Base-by-base conservation (phyloP, 2,113 vertebrate species). In the Hystrix cristata region DNA sequence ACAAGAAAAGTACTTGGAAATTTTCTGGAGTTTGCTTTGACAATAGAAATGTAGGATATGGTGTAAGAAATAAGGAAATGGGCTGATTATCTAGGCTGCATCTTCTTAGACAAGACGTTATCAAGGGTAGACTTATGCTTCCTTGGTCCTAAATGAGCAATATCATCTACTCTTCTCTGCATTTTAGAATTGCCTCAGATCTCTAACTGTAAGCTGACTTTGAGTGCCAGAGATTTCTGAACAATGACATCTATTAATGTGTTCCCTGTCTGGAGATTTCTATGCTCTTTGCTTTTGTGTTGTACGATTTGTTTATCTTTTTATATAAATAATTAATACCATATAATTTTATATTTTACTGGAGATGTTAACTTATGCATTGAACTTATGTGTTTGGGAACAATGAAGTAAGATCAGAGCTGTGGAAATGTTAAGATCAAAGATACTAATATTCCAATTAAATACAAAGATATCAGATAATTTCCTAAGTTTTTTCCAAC, bases 111-210 rank as follows among this genome's bases (percentile, higher is more conserved):
- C 27, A 78, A 27, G 31, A 48, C 6, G 60, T 64, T 85, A n/a
- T 5, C 46, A 80, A 92, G 2, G 43, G 2, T 23, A 76, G 18
- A 34, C 51, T 97, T 95, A 60, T 69, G 19, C 92, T 95, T 71
- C 5, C 2, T 23, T 74, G 1, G 11, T 34, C 14, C 48, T 65
- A 12, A 13, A 23, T 64, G 87, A 60, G 85, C 53, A 48, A 23
- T 21, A 7, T 43, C 19, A 51, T 25, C 94, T 23, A 34, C 4
- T 38, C 3, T 3, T 38, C 10, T 84, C 19, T 91, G 25, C 59
- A 92, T 60, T 80, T 74, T 48, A 92, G 51, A 84, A 62, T 5
- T 78, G 8, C 57, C 16, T 86, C 55, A 34, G 55, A 65, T 91
- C 25, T 76, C 21, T 95, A 85, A 69, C 31, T 91, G 38, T 23